Base-by-base conservation (phyloP, 2,888 invertebrate genomes). In the Eretmocerus hayati region DNA sequence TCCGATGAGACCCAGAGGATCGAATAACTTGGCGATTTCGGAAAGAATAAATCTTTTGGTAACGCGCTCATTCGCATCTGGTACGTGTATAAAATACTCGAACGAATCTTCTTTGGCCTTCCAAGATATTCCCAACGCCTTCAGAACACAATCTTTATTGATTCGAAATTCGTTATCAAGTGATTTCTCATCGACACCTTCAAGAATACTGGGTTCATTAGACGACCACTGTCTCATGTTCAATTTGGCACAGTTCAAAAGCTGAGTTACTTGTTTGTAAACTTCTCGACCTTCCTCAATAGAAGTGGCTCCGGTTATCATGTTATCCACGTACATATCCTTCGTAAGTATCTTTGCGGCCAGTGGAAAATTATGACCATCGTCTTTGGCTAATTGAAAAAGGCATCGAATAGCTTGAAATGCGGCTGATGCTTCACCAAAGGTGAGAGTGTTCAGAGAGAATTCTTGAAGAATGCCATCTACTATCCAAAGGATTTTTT, bases 401-500 rank as follows among this genome's bases (percentile, higher is more conserved):
- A 58, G 21, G 19, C 42, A 36, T 3, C 55, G 46, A 5, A 53
- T 48, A 2, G 58, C 56, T 8, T 58, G 40, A 45, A 53, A 66
- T 2, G 64, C 59, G 3, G 59, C 4, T 54, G 63, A 58, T 2
- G 59, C 4, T 54, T 56, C n/a, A 2, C 38, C 31, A 5, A 15
- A 15, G 8, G 42, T 31, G n/a, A 44, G 36, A 1, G 43, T 44
- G 4, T 22, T 36, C n/a, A 44, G 26, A 2, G 9, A 8, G n/a
- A 18, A 37, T 13, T 6, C 21, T 26, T 18, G 4, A 6, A 44
- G 22, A 13, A 56, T 44, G 16, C 53, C 57, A 1, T 38, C 38
- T 2, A 42, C 11, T 2, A 52, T 19, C 64, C 64, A 66, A 2
- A 67, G 16, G 13, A 67, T 64, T 11, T 57, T 42, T 16, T 62